A percentile compares a stretch with the other conserved stretches of the same genome.
Conservation (phyloP, 1,140 invertebrate genomes). For the Pseudobourletiella spinata region DNA sequence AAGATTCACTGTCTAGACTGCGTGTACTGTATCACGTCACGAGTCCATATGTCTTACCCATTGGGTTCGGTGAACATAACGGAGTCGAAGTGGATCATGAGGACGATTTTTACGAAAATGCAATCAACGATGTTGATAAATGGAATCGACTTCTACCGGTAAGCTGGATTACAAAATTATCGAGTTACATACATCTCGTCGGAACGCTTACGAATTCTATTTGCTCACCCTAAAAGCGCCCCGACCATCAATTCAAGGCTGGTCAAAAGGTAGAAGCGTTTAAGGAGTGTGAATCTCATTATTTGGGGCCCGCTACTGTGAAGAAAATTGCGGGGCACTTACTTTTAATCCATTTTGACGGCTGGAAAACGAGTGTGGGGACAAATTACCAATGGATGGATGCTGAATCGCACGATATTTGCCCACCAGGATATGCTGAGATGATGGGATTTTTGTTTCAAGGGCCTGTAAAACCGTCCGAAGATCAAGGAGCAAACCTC, state of each 20-base stretch:
- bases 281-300: neutral
- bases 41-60: neutral
- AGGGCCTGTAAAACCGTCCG: no score
- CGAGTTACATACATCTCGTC: no score
- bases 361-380: neutral
- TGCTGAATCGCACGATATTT: neutral
- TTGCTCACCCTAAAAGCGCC: no score
- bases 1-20: neutral
- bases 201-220: no score
- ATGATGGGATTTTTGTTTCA: neutral
- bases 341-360: neutral
- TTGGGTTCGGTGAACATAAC: neutral
- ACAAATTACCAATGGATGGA: neutral
- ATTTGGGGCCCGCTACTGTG: neutral
- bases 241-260: neutral
- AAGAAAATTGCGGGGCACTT: neutral
- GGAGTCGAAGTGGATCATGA: neutral
- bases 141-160: no score
- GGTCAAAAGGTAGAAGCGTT: neutral
- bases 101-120: neutral
- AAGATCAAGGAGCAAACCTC: no score
- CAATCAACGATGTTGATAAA: no score
- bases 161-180: no score
- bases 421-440: neutral
- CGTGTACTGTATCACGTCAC: neutral